Percentiles rank a stretch among this genome's conserved stretches.
phyloP scores from a whole-genome alignment of 1,140 invertebrate species.

The Neoseiulus cucumeris region DNA sequence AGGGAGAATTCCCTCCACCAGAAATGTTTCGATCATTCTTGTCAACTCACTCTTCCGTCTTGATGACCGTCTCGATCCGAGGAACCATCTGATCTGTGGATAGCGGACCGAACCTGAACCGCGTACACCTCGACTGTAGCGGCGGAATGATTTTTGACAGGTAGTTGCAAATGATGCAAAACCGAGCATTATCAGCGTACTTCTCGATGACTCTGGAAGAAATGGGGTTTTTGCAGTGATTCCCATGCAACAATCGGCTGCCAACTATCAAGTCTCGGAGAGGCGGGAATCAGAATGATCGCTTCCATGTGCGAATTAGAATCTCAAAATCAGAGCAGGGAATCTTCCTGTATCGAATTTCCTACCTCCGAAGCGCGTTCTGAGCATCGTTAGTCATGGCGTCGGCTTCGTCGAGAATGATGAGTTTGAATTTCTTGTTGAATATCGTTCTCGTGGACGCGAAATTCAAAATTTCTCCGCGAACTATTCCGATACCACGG shows the following conservation, averaged over 20 bases:
- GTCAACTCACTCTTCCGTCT: slow-evolving; percentile 64
- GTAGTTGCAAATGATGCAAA: slow-evolving; percentile 98
- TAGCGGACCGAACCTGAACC: slow-evolving; percentile 88
- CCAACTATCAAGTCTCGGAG: neutral
- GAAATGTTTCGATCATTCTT: too few relatives aligned
- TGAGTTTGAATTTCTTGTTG: slow-evolving; percentile 72
- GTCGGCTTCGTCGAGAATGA: slow-evolving; percentile 98
- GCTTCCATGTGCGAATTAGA: too few relatives aligned
- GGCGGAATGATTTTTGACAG: slow-evolving; percentile 95
- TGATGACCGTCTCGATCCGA: slow-evolving; percentile 60
- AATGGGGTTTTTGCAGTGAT: too few relatives aligned
- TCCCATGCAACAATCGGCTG: neutral
- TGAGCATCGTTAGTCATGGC: slow-evolving; percentile 99
- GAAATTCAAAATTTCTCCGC: slow-evolving; percentile 90
- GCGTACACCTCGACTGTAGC: slow-evolving; percentile 86
- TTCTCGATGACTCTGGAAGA: slow-evolving; percentile 77
- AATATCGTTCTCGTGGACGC: slow-evolving; percentile 92
- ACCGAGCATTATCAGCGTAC: slow-evolving; percentile 91
- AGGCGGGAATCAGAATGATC: too few relatives aligned
- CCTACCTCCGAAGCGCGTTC: slow-evolving; percentile 87
- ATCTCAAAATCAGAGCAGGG: too few relatives aligned
- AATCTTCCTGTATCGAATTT: slow-evolving; percentile 27
- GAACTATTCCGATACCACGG: slow-evolving; percentile 86
- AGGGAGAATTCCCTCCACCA: slow-evolving; percentile 11
- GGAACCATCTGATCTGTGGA: slow-evolving; percentile 64